phyloP scores from a whole-genome alignment of 2,797 vertebrate species.

The Varecia variegata region DNA sequence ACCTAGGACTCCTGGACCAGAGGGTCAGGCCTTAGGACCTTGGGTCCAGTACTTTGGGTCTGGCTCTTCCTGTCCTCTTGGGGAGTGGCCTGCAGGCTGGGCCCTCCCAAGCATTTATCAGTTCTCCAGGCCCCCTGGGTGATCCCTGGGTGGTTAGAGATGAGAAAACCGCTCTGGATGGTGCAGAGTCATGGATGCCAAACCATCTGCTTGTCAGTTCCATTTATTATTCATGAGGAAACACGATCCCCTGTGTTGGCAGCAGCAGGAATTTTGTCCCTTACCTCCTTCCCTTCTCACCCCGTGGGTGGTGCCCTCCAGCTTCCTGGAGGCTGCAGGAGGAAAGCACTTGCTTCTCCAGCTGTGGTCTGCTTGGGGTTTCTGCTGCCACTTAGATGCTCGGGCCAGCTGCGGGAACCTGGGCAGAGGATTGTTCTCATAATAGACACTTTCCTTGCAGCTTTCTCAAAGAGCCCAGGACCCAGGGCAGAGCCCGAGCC shows the following conservation, averaged over 20 bases:
- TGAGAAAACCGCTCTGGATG: neutral
- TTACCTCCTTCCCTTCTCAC: neutral
- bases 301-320: neutral
- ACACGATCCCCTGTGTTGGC: constrained; percentile 61
- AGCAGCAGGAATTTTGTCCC: constrained; percentile 64
- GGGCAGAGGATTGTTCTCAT: neutral
- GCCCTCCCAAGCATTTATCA: neutral
- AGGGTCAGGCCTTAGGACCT: neutral
- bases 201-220: constrained; percentile 7
- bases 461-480: constrained; percentile 9
- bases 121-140: neutral
- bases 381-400: neutral
- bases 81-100: neutral
- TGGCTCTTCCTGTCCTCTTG: neutral
- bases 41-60: neutral
- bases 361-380: neutral
- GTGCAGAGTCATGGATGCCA: constrained; percentile 57
- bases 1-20: neutral
- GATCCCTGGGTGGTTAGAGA: neutral
- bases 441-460: neutral
- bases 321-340: neutral
- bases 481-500: neutral
- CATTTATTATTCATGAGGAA: constrained; percentile 72
- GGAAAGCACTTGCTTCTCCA: neutral
- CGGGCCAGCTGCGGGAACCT: neutral